Conservation (phyloP, 2,888 invertebrate species). For the Cerastis leucographa region DNA sequence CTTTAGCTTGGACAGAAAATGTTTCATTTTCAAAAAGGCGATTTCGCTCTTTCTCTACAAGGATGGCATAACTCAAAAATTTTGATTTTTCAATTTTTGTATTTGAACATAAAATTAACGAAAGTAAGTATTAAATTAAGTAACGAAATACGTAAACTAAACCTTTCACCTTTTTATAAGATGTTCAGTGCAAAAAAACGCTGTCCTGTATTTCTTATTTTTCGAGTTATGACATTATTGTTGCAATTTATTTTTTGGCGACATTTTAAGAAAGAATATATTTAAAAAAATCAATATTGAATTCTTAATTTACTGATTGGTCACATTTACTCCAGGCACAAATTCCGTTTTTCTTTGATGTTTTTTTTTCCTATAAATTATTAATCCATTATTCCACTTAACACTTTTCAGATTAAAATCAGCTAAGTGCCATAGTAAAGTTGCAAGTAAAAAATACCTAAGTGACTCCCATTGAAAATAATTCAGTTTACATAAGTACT, state of each 20-base stretch:
- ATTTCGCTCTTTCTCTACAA: neutral
- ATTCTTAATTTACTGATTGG: neutral
- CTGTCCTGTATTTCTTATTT: too few species aligned
- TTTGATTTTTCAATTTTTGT: too few species aligned
- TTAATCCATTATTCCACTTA: constrained; percentile 8
- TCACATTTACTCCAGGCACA: neutral
- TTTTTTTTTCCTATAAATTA: neutral
- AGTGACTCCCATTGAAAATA: constrained; percentile 29
- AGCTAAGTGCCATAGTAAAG: constrained; percentile 11
- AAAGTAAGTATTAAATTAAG: too few species aligned
- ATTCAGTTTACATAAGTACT: constrained; percentile 48
- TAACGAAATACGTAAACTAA: too few species aligned
- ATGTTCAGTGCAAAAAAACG: too few species aligned
- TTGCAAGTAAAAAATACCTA: constrained; percentile 13
- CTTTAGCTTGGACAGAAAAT: neutral
- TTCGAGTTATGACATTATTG: too few species aligned
- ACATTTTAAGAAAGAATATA: neutral
- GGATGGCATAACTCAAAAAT: too few species aligned
- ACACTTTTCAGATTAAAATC: constrained; percentile 11
- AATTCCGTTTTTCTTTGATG: neutral
- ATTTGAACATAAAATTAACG: too few species aligned
- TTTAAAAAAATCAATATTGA: neutral
- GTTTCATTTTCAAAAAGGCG: neutral
- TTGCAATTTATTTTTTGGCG: constrained; percentile 1
- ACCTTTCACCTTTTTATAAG: too few species aligned